These are phyloP conservation scores for Geophilus truncorum DNA, from an alignment of 2,888 invertebrate species.

Conservation along the genomic window DNA sequence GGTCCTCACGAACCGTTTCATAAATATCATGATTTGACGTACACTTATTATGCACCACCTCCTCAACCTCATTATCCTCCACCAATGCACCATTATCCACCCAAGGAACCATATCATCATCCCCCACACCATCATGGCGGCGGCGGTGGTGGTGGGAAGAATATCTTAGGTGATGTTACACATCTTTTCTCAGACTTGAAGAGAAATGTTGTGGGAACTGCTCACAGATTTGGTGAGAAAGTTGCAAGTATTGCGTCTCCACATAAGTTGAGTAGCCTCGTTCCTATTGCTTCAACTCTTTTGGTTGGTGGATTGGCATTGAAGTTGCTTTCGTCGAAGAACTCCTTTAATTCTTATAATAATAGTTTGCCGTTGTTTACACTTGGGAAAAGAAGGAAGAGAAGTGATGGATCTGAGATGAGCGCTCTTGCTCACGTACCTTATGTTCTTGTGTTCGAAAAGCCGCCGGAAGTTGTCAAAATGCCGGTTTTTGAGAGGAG, in stretches of 20 bases:
- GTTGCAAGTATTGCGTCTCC: background rate
- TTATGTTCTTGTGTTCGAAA: background rate
- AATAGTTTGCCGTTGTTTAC: background rate
- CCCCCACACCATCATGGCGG: background rate
- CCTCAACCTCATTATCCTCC: background rate
- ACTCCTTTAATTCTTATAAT: background rate
- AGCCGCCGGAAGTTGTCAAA: background rate
- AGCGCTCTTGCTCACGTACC: too few relatives aligned
- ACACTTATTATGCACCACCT: slow-evolving; percentile 17
- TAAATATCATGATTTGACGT: background rate
- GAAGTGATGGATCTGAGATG: background rate
- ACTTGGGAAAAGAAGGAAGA: background rate
- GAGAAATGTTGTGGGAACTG: slow-evolving; percentile 27
- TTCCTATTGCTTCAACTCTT: slow-evolving; percentile 23
- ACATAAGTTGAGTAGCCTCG: background rate
- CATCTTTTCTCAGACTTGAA: background rate
- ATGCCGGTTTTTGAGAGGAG: background rate
- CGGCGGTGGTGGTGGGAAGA: background rate
- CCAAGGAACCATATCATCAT: background rate
- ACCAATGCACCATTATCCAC: background rate
- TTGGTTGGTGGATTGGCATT: slow-evolving; percentile 29
- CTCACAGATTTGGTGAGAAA: slow-evolving; percentile 29
- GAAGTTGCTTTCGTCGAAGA: background rate
- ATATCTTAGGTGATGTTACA: background rate
- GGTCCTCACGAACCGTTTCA: slow-evolving; percentile 8